Base-by-base conservation (phyloP, 2,797 vertebrate species). In the Cryptoblepharus egeriae region DNA sequence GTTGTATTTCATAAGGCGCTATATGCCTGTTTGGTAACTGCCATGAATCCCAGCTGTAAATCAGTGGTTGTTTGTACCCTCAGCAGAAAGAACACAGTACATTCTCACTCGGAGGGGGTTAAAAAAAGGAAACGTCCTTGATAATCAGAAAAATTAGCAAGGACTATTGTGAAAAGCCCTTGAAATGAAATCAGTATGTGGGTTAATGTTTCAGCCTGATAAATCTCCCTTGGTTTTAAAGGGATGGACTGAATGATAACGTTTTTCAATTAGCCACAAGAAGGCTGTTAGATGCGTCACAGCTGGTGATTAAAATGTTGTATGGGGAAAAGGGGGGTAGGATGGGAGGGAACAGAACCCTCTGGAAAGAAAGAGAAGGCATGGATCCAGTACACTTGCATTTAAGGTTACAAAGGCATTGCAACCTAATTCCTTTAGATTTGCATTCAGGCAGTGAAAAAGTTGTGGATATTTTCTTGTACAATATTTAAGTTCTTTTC, bases 181-280 rank as follows among this genome's bases (percentile, higher is more conserved):
- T 83, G 88, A 87, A 90, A 83, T 64, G 58, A 67, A 91, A 83
- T 69, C 64, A n/a, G 18, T 49, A 20, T 9, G 24, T 88, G 82
- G 78, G 90, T 75, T 78, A 86, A 39, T 45, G 80, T 89, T 90
- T 88, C 52, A 79, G 63, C 7, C 2, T 76, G 85, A 88, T 91
- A 84, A 75, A 90, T 92, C 87, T 93, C 90, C 90, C 90, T 87
- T 93, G 91, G 88, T 92, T 92, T 89, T 88, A 91, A 90, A 86
- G 79, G 81, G 84, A 80, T 85, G 88, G 64, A 78, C 82, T 93
- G 58, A 84, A 82, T 75, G 85, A 85, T 84, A 86, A 88, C 81
- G 28, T 68, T 88, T 92, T 93, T 91, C 76, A 94, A 92, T 93
- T 92, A 81, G 55, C 92, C 90, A 80, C 82, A 87, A 91, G 91